Base-by-base conservation (phyloP, 2,113 vertebrate genomes). In the Odocoileus virginianus region DNA sequence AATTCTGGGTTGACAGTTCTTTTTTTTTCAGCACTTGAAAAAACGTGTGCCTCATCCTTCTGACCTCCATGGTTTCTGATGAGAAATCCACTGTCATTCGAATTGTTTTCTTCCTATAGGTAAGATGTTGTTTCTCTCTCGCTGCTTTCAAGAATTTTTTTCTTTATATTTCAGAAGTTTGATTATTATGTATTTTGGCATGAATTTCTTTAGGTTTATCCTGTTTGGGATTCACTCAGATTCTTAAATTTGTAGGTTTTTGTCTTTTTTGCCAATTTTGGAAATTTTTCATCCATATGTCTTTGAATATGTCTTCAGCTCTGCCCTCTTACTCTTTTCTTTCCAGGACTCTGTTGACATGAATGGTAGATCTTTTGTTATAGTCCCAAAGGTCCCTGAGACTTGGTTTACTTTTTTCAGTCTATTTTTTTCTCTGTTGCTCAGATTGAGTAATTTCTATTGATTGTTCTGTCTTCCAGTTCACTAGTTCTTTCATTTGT, bases 21-120 rank as follows among this genome's bases (percentile, higher is more conserved):
- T 98, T 98, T 98, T 97, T 94, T 98, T 97, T 97, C 98, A 98
- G 97, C 97, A 97, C 97, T 98, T 97, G 97, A 97, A 97, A 97
- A 97, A 96, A 86, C 96, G 96, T 98, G 98, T 95, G 96, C 97
- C 96, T 97, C 98, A 95, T 55, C 93, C 96, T 97, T 98, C 96
- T 97, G 97, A 85, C 47, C 97, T 94, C 92, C 98, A 87, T 98
- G 98, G 97, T 98, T 97, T 98, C 96, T 97, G 98, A 98, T 97
- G 98, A 97, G 97, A 98, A 95, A 98, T 96, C 97, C 8, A 97
- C 96, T 98, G 96, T 98, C 98, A 96, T 52, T 97, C 96, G 91
- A 96, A 96, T 98, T 98, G 93, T 98, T 98, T 97, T 47, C 98
- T 97, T 95, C 97, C 91, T 71, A 5, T 98, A 98, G 98, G 98